Conservation (phyloP, 2,113 vertebrate species). For the Syrmaticus mikado region DNA sequence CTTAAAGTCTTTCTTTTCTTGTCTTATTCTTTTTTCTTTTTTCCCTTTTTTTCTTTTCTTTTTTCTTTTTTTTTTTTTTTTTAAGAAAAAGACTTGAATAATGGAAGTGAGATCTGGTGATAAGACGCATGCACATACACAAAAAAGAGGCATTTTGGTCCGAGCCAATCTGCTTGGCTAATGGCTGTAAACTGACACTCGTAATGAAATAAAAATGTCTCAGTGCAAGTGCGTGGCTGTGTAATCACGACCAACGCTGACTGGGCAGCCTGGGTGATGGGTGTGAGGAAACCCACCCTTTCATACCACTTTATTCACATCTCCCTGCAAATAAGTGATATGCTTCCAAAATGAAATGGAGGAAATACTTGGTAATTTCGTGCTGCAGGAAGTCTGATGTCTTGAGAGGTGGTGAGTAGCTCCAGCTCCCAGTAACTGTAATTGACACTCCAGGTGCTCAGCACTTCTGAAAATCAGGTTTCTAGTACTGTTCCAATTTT, state of each 20-base stretch:
- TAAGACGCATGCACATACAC: slow-evolving; percentile 65
- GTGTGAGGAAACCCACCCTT: slow-evolving; percentile 34
- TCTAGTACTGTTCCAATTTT: background rate
- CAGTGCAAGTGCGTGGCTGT: slow-evolving; percentile 72
- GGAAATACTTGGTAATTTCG: background rate
- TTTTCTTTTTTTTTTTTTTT: background rate
- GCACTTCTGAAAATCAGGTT: slow-evolving; percentile 32
- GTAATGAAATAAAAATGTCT: slow-evolving; percentile 88
- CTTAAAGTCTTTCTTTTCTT: slow-evolving; percentile 47
- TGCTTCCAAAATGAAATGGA: background rate
- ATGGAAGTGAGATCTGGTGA: slow-evolving; percentile 82
- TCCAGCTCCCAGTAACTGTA: slow-evolving; percentile 3
- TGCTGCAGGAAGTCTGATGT: background rate
- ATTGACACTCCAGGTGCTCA: slow-evolving; percentile 33
- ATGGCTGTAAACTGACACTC: slow-evolving; percentile 86
- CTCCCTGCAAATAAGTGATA: background rate
- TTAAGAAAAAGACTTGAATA: slow-evolving; percentile 73
- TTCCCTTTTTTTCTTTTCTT: background rate
- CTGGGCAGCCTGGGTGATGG: slow-evolving; percentile 43
- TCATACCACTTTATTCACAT: slow-evolving; percentile 31
- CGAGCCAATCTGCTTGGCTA: slow-evolving; percentile 82
- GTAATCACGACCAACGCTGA: slow-evolving; percentile 73
- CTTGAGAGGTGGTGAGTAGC: background rate
- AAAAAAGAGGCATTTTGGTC: slow-evolving; percentile 75
- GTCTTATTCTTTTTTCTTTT: background rate